Evolutionary conservation across 2,888 invertebrate genomes (phyloP), one percentile per base, ranked within the genome.

Genomic region (Bruchidius siliquastri): DNA sequence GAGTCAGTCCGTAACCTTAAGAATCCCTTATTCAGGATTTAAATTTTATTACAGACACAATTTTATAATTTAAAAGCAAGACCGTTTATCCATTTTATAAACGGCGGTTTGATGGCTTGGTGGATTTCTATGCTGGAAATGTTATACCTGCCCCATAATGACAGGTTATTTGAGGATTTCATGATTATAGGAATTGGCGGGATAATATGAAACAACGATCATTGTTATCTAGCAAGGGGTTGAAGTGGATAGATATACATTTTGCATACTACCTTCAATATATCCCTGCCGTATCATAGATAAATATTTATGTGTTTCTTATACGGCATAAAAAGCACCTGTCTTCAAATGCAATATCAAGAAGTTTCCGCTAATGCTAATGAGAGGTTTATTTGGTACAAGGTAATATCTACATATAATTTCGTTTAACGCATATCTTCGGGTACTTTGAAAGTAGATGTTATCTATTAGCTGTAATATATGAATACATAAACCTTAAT

Each of bases 151-250:
- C 70, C 0, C 21, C 66, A 72, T 79, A 79, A 79, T 79, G 78
- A 79, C 78, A 76, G 78, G 78, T 79, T 79, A 76, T 78, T 76
- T 74, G 75, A 70, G 73, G 75, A 72, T 79, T 78, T 75, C 72
- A 69, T 79, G 79, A 80, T 80, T 75, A 80, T 80, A 77, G 80
- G 71, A 77, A 80, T 80, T 78, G 74, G 72, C 69, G 72, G 78
- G 75, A 68, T 68, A 21, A 76, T 70, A 71, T 69, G 49, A 30
- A 70, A 72, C 68, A 67, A 69, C 66, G 70, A 74, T 74, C 72
- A 74, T 74, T 74, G 69, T 74, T 72, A 74, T 74, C 72, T 74
- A 73, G 70, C 67, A 21, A 70, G 70, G 70, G 22, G 73, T 26
- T 49, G 49, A 49, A 13, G 49, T 49, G 49, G 18, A 49, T 49